A percentile compares a stretch with the other conserved stretches of the same genome.
These are phyloP conservation scores for Nineta flava DNA, from an alignment of 2,888 invertebrate genomes.

Conservation along the genomic window DNA sequence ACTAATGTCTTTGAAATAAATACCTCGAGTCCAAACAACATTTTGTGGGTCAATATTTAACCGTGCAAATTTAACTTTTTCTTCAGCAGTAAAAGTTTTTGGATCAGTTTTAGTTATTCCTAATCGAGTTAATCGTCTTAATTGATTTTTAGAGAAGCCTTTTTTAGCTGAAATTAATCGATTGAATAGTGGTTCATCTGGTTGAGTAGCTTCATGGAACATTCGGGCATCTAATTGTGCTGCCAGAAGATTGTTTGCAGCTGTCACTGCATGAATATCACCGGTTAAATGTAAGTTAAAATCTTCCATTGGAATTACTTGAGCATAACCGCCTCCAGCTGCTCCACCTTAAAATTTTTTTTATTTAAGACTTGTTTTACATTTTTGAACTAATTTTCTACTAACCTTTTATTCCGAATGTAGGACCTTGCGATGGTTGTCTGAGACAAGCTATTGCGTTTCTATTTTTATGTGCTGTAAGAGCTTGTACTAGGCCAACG, in stretches of 20 bases:
- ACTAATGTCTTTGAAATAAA: not conserved
- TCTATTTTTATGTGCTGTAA: constrained; percentile 64
- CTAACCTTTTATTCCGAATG: constrained; percentile 86
- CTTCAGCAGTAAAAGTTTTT: constrained; percentile 57
- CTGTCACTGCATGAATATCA: constrained; percentile 97
- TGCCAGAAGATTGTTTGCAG: constrained; percentile 93
- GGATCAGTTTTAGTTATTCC: constrained; percentile 82
- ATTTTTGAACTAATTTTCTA: no score
- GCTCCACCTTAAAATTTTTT: constrained; percentile 54
- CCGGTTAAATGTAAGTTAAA: constrained; percentile 97
- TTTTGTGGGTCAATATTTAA: constrained; percentile 80
- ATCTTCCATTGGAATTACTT: constrained; percentile 98
- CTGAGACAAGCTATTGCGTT: constrained; percentile 90
- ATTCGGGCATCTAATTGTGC: constrained; percentile 94
- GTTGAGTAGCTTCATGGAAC: constrained; percentile 92
- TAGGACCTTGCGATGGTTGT: constrained; percentile 97
- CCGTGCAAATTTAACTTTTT: constrained; percentile 64
- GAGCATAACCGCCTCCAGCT: constrained; percentile 95
- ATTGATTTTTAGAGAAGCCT: constrained; percentile 81
- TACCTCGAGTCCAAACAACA: constrained; percentile 89
- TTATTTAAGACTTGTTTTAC: not conserved
- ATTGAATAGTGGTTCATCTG: constrained; percentile 68
- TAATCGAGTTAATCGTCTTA: constrained; percentile 51
- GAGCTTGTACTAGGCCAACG: constrained; percentile 82
- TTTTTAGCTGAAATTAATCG: constrained; percentile 76